Percentiles rank a stretch among this genome's conserved stretches.
Conservation (phyloP, 1,140 invertebrate genomes). For the Neoseiulus cucumeris region DNA sequence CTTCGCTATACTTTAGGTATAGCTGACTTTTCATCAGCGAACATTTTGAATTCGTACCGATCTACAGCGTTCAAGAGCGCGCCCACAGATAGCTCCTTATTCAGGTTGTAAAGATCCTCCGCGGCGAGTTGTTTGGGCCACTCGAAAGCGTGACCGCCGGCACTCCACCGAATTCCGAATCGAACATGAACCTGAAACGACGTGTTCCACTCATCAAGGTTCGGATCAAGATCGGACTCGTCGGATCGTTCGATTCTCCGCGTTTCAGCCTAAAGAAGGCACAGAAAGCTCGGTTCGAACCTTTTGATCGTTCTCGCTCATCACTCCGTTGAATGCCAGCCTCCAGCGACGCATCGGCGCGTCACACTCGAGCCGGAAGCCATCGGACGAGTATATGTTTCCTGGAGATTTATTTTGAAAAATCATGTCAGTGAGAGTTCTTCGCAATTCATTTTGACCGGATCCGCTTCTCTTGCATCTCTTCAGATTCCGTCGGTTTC, state of each 20-base stretch:
- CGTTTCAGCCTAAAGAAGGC: too few relatives aligned
- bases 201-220: too few relatives aligned
- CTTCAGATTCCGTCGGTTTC: background rate
- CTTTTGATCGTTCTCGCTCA: background rate
- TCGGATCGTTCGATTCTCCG: too few relatives aligned
- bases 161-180: background rate
- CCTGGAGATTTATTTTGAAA: background rate
- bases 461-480: background rate
- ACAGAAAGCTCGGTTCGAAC: too few relatives aligned
- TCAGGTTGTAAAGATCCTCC: background rate
- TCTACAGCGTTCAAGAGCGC: background rate
- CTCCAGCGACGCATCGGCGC: background rate
- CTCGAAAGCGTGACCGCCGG: background rate
- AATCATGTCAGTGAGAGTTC: background rate
- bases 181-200: background rate
- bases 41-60: background rate
- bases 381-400: background rate
- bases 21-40: background rate
- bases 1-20: background rate
- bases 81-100: background rate
- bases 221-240: too few relatives aligned
- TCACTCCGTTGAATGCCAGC: background rate
- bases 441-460: background rate
- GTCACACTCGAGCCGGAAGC: background rate
- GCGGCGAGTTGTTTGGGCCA: background rate